Evolutionary conservation across 2,797 vertebrate genomes (phyloP).

Genomic region (Poeciliopsis turneri): DNA sequence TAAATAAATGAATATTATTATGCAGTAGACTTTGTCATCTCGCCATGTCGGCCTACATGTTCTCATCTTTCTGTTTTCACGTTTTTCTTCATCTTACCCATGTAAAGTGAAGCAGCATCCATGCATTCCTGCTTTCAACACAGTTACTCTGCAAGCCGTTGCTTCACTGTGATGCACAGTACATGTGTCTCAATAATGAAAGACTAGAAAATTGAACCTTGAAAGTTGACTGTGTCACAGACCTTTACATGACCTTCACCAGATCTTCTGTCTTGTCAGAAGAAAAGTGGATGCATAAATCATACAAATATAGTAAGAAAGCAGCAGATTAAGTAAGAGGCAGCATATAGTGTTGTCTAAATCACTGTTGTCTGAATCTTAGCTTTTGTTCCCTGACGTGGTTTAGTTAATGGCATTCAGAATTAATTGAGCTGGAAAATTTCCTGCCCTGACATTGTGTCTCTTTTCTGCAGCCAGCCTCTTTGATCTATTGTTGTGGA

Average conservation of each 20-base stretch:
- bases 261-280: constrained; percentile 49
- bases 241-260: constrained; percentile 23
- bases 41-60: background rate
- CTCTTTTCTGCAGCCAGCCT: constrained; percentile 17
- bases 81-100: background rate
- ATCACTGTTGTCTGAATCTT: constrained; percentile 6
- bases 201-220: constrained; percentile 38
- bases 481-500: constrained; percentile 48
- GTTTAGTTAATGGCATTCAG: constrained; percentile 10
- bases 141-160: background rate
- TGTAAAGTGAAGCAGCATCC: background rate
- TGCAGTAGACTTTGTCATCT: background rate
- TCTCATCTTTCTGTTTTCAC: background rate
- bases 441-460: background rate
- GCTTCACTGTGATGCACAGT: background rate
- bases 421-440: constrained; percentile 17
- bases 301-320: constrained; percentile 41
- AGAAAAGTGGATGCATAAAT: constrained; percentile 78
- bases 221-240: constrained; percentile 29
- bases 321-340: constrained; percentile 15
- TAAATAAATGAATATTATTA: background rate
- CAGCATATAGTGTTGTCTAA: constrained; percentile 21
- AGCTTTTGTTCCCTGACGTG: background rate
- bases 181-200: constrained; percentile 40
- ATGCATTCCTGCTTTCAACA: background rate